Base-by-base conservation (phyloP, 2,888 invertebrate species). In the Dolomedes plantarius region DNA sequence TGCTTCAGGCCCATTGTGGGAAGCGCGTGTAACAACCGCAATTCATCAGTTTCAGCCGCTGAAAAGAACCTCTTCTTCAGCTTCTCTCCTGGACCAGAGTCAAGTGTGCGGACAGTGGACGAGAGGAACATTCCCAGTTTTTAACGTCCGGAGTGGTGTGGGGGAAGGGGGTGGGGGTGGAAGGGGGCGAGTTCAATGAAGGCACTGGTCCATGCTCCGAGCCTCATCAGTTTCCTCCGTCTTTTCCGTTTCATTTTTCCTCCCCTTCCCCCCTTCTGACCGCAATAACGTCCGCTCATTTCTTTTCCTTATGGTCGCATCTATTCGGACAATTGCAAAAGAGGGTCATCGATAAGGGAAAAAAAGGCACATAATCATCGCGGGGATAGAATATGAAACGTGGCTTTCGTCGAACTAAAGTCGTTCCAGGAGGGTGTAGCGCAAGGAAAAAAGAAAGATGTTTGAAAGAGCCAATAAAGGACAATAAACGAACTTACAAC, bases 11-110 rank as follows among this genome's bases (percentile, higher is more conserved):
- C n/a, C 31, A 81, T 81, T 75, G 81, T 75, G 69, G 75, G 74
- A 67, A 68, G 68, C 62, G 39, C 71, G 46, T 82, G 75, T 75
- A 82, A 82, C 74, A 81, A 81, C 82, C 75, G 75, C 82, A 82
- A 82, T 82, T 82, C 73, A 81, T 82, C 82, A 82, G 81, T 46
- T 69, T 73, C 19, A 28, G n/a, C 46, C 65, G 73, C 19, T 82
- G 82, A 75, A 82, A 82, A 82, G 75, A 76, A 41, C 69, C 68
- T 72, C 69, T 29, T 36, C 39, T 73, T 16, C 28, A 23, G 23
- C 23, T 13, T 28, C 19, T 31, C n/a, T n/a, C 46, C 71, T 82
- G 82, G 82, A 68, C 74, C 23, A 23, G 75, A 82, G 82, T 82
- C 82, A 82, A 76, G 29, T 71, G 31, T 31, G 27, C n/a, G 16